Evolutionary conservation across 2,113 vertebrate genomes (phyloP).

Genomic region (Glaucomys volans): DNA sequence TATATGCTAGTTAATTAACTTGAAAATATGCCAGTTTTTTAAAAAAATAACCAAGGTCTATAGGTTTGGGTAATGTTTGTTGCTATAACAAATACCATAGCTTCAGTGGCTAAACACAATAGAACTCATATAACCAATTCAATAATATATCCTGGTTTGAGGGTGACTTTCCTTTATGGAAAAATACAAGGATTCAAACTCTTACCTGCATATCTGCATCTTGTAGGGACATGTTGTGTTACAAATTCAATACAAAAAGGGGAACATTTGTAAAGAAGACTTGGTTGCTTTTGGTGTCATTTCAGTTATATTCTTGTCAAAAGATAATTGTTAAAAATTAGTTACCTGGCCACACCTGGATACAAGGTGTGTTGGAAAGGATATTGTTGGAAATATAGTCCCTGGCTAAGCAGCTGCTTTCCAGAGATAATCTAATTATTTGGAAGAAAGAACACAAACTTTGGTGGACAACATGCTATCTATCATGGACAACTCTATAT

Average conservation of each 20-base stretch:
- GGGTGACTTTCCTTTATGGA: not conserved
- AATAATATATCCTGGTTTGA: not conserved
- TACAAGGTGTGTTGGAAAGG: too few relatives aligned
- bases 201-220: not conserved
- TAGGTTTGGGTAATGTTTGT: conserved; percentile 10
- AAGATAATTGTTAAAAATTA: not conserved
- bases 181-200: not conserved
- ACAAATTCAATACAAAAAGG: not conserved
- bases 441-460: not conserved
- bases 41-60: not conserved
- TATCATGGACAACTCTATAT: not conserved
- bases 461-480: not conserved
- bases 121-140: not conserved
- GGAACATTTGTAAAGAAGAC: not conserved
- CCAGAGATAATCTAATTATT: not conserved
- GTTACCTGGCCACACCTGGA: not conserved
- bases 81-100: not conserved
- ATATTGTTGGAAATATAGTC: not conserved
- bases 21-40: not conserved
- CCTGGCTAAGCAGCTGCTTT: not conserved
- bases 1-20: conserved; percentile 37
- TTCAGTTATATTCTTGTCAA: not conserved
- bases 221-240: not conserved
- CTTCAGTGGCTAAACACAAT: not conserved
- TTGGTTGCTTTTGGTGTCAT: not conserved